Evolutionary conservation across 2,113 vertebrate genomes (phyloP), one percentile per base, ranked within the genome.

Genomic region (Pogona vitticeps): DNA sequence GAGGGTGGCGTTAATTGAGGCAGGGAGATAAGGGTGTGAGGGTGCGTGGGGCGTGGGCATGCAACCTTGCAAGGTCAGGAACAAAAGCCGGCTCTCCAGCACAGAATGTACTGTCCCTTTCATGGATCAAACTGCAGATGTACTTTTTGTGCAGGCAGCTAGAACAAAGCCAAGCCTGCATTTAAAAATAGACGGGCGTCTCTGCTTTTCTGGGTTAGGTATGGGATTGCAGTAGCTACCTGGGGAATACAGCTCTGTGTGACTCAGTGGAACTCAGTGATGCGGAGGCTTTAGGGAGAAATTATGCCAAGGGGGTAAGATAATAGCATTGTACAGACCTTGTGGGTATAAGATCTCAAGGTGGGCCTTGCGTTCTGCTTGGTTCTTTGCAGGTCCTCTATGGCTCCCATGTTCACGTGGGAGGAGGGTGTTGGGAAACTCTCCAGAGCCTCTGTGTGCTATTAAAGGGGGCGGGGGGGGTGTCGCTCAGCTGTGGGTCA

Each of bases 121-220:
- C 86, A 79, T 77, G 33, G 61, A 31, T 40, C 70, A 83, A 59
- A 83, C 67, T 83, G 2, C 65, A 76, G n/a, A 0, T 58, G 84
- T n/a, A 73, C 59, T 73, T 80, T 82, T 86, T 56, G 75, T 80
- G 84, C 75, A 68, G 42, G 82, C 85, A 82, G 1, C 80, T 46
- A 40, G 0, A 76, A 83, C 67, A 7, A 31, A 3, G 40, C 71
- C 36, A 0, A 12, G 72, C 76, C 61, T 38, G 12, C 33, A 10
- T 1, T 52, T 28, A 21, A 42, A 23, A 0, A 13, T 38, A 59
- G 86, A 42, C 58, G 76, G 82, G 28, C 46, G 2, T 65, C 31
- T n/a, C 75, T 76, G 36, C 13, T 76, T 52, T 52, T 9, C 1
- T 26, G 80, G 79, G 84, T 15, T 2, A 76, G 2, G 76, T 76